phyloP scores from a whole-genome alignment of 2,888 invertebrate genomes.

The Xanthostigma xanthostigma region DNA sequence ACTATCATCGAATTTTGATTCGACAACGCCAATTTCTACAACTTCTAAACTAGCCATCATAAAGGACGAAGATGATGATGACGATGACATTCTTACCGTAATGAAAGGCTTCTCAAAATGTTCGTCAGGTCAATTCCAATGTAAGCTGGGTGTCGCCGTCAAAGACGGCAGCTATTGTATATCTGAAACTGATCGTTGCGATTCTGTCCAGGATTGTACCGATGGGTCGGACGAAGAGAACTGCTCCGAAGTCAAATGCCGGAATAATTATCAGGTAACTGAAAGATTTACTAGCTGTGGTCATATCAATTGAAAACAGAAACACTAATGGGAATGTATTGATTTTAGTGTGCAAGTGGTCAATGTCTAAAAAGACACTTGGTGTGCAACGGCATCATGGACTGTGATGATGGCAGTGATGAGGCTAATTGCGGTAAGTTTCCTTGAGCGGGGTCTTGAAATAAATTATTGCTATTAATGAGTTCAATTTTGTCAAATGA shows the following conservation, averaged over 20 bases:
- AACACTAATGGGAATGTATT: neutral
- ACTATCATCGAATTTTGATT: neutral
- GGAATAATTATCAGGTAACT: conserved; percentile 37
- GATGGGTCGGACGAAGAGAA: conserved; percentile 45
- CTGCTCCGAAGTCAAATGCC: conserved; percentile 39
- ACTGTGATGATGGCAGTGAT: conserved; percentile 45
- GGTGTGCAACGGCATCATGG: conserved; percentile 44
- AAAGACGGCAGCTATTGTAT: conserved; percentile 42
- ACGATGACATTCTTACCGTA: neutral
- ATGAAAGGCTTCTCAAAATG: conserved; percentile 32
- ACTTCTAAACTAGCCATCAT: too few relatives aligned
- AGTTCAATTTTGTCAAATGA: neutral
- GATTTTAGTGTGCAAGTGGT: conserved; percentile 33
- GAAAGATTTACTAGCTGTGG: too few relatives aligned
- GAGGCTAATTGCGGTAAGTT: conserved; percentile 38
- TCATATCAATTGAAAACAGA: neutral
- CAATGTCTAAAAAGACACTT: conserved; percentile 41
- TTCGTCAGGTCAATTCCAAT: conserved; percentile 40
- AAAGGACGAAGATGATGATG: too few relatives aligned
- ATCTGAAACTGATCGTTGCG: conserved; percentile 32
- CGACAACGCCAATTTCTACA: neutral
- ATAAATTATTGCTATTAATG: neutral
- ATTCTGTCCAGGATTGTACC: conserved; percentile 42
- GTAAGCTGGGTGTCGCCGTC: conserved; percentile 37
- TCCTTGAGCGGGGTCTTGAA: neutral